A percentile compares a stretch with the other conserved stretches of the same genome.
Evolutionary conservation across 2,797 vertebrate genomes (phyloP).

Genomic region (Poeciliopsis turneri): DNA sequence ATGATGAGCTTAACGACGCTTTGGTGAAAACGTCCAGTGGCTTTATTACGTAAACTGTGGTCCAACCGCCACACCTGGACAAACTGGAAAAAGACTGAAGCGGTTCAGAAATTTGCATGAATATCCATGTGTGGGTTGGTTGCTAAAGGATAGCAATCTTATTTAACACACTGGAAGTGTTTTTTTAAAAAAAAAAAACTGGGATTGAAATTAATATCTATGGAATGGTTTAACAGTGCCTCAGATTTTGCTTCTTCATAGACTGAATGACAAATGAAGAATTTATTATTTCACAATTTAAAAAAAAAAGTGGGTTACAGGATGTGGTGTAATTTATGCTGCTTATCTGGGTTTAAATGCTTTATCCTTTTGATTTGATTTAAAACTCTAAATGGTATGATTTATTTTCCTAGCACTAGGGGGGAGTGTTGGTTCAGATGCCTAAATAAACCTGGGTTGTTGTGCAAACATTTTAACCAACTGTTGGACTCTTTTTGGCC

Average conservation of each 20-base stretch:
- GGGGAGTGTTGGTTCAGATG: conserved; percentile 66
- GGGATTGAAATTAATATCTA: conserved; percentile 1
- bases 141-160: conserved; percentile 2
- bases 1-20: conserved; percentile 7
- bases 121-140: conserved; percentile 45
- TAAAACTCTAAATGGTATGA: conserved; percentile 12
- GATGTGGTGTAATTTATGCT: conserved; percentile 26
- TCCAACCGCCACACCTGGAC: conserved; percentile 6
- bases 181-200: conserved; percentile 3
- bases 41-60: conserved; percentile 3
- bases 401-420: conserved; percentile 64
- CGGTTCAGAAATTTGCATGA: neutral
- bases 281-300: conserved; percentile 5
- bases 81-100: conserved; percentile 16
- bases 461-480: conserved; percentile 24
- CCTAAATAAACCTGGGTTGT: conserved; percentile 44
- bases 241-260: conserved; percentile 22
- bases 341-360: conserved; percentile 34
- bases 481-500: conserved; percentile 16
- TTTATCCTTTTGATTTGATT: conserved; percentile 31
- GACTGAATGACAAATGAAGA: conserved; percentile 20
- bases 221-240: conserved; percentile 23
- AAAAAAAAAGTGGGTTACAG: conserved; percentile 8
- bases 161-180: conserved; percentile 1
- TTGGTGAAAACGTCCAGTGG: conserved; percentile 7